phyloP scores from a whole-genome alignment of 2,113 vertebrate species.

The Alethe diademata region DNA sequence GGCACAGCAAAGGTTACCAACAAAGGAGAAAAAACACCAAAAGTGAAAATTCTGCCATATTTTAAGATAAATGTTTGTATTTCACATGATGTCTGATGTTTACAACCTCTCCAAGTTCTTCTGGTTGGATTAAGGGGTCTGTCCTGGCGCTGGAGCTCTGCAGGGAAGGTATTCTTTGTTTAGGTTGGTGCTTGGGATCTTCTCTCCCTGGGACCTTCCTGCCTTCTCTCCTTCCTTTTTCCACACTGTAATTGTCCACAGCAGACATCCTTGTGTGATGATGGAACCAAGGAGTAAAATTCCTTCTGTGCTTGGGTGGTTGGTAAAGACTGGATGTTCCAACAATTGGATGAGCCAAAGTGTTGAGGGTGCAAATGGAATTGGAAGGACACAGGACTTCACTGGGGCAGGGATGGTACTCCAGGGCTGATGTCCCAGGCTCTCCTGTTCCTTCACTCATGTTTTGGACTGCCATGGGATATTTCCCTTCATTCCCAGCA shows the following conservation, averaged over 20 bases:
- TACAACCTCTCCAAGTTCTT: background rate
- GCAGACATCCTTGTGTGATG: background rate
- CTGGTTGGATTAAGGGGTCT: background rate
- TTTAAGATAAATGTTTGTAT: background rate
- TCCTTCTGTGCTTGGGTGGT: background rate
- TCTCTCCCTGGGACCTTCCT: background rate
- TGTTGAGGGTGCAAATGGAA: background rate
- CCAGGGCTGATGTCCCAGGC: background rate
- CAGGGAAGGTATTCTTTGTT: background rate
- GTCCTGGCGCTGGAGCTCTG: background rate
- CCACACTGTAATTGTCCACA: background rate
- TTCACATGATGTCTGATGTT: background rate
- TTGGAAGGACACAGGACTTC: background rate
- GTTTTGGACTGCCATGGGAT: background rate
- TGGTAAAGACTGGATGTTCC: background rate
- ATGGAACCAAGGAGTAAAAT: background rate
- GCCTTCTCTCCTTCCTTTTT: background rate
- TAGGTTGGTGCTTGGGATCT: background rate
- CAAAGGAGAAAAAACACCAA: background rate
- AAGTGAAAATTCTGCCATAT: background rate
- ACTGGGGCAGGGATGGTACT: rapidly evolving
- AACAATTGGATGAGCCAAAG: background rate
- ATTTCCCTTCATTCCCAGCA: background rate
- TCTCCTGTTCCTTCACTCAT: background rate
- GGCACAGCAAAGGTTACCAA: background rate